Evolutionary conservation across 2,888 invertebrate species (phyloP), one percentile per base, ranked within the genome.

Genomic region (Zelleria hepariella): DNA sequence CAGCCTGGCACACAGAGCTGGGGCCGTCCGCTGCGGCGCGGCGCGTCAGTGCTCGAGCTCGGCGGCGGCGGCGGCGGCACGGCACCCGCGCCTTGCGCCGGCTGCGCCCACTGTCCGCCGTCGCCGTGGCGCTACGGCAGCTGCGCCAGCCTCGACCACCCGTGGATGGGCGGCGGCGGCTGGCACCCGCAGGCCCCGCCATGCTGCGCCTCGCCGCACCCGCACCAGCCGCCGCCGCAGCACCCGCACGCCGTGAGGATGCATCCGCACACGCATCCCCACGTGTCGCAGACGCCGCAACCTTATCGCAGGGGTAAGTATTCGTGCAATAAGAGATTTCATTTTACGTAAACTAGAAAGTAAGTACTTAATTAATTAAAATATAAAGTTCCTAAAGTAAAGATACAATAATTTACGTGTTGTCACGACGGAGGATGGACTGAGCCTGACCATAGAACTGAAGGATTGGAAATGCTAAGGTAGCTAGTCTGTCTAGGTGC

Each of bases 51-150:
- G 6, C 71, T 86, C 60, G 86, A 86, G 62, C 70, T 87, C 7
- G 76, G 83, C 7, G 81, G 78, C 6, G 25, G 49, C 74, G 65
- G 87, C 7, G 76, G 83, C 7, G 81, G 78, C 6, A 18, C 25
- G 74, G 65, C 23, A 65, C 65, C n/a, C 0, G 61, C 60, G 0
- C 56, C 51, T 8, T 66, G 70, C 57, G 49, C 64, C 58, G 62
- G 81, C 68, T 68, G 72, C 66, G 23, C 67, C 8, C 68, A 69
- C 61, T 73, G 72, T 58, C 77, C 73, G 15, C 69, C 75, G 5
- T 63, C 68, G 59, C 67, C 75, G 18, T 87, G 86, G 86, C 78
- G 87, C 1, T 87, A 87, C 66, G 87, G 88, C 63, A 86, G 87
- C 71, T 86, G 86, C 66, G 86, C 84, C 59, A 80, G 76, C 61